Base-by-base conservation (phyloP, 2,113 vertebrate genomes). In the Otus sunia region DNA sequence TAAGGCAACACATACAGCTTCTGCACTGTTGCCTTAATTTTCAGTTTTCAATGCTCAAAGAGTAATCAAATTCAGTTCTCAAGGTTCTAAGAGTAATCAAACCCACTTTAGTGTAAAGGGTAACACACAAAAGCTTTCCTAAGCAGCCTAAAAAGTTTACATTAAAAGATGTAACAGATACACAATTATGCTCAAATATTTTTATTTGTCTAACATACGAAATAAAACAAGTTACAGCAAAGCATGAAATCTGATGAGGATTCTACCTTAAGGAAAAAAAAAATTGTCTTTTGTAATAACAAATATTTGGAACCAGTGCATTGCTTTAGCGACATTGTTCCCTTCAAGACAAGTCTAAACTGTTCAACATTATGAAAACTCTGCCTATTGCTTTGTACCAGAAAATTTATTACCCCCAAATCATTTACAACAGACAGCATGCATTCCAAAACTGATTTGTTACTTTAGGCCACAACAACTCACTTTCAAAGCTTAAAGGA, bases 311-410 rank as follows among this genome's bases (percentile, higher is more conserved):
- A 98, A 98, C 85, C 81, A 86, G 96, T 67, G 86, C 94, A 96
- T 97, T 98, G 96, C 98, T 96, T 66, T 89, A 95, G 97, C 76
- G 98, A 98, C 98, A 98, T 91, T 97, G 98, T 98, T 98, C 98
- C 98, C 98, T 98, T 94, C 92, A 34, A 98, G 98, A 98, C 99
- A 99, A 99, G 99, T 99, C 99, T 93, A 97, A 98, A 99, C 98
- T 90, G 89, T 97, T 99, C 99, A 97, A 97, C 97, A 59, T 98
- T 97, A 98, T 98, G 98, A 98, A 98, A 98, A 98, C 96, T 93
- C 97, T 92, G 96, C 97, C 96, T 97, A 96, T 98, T 97, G 98
- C 98, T 98, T 98, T 97, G 98, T 98, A 97, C 89, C 96, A 37
- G 98, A 97, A 98, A 98, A 99, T 99, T 98, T 99, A 99, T 98